Evolutionary conservation across 2,113 vertebrate species (phyloP).

Genomic region (Caranx melampygus): DNA sequence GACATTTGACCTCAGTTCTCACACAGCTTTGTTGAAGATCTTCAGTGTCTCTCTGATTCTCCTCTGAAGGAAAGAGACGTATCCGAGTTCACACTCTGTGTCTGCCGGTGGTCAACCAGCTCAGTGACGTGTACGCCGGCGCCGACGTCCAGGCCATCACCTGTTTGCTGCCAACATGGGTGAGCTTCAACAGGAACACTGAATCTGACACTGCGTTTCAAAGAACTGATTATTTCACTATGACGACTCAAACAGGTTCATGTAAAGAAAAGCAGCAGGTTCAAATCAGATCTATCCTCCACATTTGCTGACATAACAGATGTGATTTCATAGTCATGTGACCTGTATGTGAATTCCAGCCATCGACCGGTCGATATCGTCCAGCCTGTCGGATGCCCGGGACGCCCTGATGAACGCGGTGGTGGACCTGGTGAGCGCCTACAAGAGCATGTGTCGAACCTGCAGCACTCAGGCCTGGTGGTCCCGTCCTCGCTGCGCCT

Average conservation of each 20-base stretch:
- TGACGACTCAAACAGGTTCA: too few species aligned
- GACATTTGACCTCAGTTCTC: too few species aligned
- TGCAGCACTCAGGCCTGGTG: slow-evolving; percentile 89
- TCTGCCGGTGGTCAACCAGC: slow-evolving; percentile 93
- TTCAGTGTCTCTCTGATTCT: neutral
- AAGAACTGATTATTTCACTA: too few species aligned
- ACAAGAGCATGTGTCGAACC: slow-evolving; percentile 88
- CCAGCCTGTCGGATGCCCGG: slow-evolving; percentile 92
- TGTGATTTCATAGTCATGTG: too few species aligned
- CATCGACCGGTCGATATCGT: slow-evolving; percentile 93
- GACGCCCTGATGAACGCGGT: slow-evolving; percentile 95
- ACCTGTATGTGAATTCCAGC: slow-evolving; percentile 77
- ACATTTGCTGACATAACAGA: too few species aligned
- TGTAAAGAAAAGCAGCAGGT: too few species aligned
- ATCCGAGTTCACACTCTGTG: slow-evolving; percentile 97
- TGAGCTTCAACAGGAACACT: slow-evolving; percentile 65
- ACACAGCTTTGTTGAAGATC: too few species aligned
- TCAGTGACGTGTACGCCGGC: slow-evolving; percentile 93
- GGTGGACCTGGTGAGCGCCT: slow-evolving; percentile 90
- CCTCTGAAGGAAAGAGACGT: slow-evolving; percentile 89
- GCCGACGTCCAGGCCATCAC: slow-evolving; percentile 94
- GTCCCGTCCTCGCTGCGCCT: slow-evolving; percentile 89
- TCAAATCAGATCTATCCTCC: too few species aligned
- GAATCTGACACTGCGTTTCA: neutral
- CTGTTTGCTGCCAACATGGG: slow-evolving; percentile 97